A percentile compares a stretch with the other conserved stretches of the same genome.
phyloP scores from a whole-genome alignment of 2,888 invertebrate species.

The Portevinia maculata region DNA sequence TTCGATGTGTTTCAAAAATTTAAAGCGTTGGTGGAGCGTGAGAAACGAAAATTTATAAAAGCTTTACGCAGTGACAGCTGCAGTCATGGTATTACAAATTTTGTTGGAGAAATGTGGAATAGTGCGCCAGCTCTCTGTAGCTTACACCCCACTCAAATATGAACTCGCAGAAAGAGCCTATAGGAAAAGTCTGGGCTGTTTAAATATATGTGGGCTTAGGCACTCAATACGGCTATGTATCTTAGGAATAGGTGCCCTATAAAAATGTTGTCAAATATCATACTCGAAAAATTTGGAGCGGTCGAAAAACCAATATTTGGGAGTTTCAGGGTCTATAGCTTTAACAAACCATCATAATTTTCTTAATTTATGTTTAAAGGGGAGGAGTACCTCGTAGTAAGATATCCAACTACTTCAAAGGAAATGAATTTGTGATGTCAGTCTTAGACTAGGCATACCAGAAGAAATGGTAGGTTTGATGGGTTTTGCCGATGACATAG shows the following conservation, averaged over 20 bases:
- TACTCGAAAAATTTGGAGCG: slow-evolving; percentile 58
- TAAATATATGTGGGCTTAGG: slow-evolving; percentile 75
- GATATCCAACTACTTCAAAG: slow-evolving; percentile 52
- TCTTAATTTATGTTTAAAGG: slow-evolving; percentile 55
- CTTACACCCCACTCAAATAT: slow-evolving; percentile 67
- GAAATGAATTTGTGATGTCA: no score
- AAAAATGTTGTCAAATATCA: slow-evolving; percentile 23
- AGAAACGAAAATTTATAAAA: no score
- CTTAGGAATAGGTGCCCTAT: slow-evolving; percentile 51
- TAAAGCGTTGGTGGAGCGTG: no score
- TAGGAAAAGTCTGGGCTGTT: slow-evolving; percentile 60
- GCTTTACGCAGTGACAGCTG: no score
- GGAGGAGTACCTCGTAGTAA: slow-evolving; percentile 45
- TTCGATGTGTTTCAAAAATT: no score
- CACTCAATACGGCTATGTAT: slow-evolving; percentile 64
- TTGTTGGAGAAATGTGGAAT: slow-evolving; percentile 56
- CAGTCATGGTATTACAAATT: no score
- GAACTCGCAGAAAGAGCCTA: slow-evolving; percentile 66
- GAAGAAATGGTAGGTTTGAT: no score
- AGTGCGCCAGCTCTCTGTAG: slow-evolving; percentile 41
- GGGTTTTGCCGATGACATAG: no score
- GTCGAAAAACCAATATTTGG: slow-evolving; percentile 40
- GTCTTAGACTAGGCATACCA: no score
- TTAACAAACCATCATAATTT: not conserved
- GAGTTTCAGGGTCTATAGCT: slow-evolving; percentile 34